These are phyloP conservation scores for Yoshiicerus persimilis DNA, from an alignment of 1,140 invertebrate genomes.

Conservation along the genomic window DNA sequence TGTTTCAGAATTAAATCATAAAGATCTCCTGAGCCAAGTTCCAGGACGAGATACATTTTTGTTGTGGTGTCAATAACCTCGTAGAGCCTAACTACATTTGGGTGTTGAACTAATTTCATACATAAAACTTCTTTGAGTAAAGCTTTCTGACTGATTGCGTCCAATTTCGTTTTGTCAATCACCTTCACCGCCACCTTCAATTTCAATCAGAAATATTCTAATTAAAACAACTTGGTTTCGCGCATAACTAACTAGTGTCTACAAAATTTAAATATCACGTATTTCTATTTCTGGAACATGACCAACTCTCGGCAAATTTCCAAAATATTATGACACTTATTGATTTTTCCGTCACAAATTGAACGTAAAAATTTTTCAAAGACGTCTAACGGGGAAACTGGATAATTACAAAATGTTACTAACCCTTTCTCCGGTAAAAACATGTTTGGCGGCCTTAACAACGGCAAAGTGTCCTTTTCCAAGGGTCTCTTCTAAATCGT, in stretches of 20 bases:
- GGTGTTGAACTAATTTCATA: conserved; percentile 98
- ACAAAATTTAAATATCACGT: background rate
- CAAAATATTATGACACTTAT: background rate
- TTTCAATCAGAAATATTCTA: background rate
- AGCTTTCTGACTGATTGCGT: conserved; percentile 93
- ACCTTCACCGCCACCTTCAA: conserved; percentile 59
- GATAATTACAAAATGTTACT: background rate
- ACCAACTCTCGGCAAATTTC: no score
- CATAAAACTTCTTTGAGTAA: conserved; percentile 96
- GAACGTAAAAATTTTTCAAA: no score
- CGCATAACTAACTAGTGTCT: background rate
- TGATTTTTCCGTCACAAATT: no score
- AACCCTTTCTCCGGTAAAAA: conserved; percentile 99
- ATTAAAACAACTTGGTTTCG: background rate
- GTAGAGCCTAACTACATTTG: conserved; percentile 95
- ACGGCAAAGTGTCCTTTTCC: conserved; percentile 97
- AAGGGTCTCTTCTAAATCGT: conserved; percentile 92
- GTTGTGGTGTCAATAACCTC: conserved; percentile 99
- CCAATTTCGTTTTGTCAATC: conserved; percentile 97
- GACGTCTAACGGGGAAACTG: background rate
- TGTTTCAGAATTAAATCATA: conserved; percentile 99
- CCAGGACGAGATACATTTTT: conserved; percentile 92
- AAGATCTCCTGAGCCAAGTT: conserved; percentile 98
- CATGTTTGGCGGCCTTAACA: conserved; percentile 96
- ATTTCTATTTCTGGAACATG: no score